Base-by-base conservation (phyloP, 1,140 invertebrate genomes). In the Parasteatoda tepidariorum region DNA sequence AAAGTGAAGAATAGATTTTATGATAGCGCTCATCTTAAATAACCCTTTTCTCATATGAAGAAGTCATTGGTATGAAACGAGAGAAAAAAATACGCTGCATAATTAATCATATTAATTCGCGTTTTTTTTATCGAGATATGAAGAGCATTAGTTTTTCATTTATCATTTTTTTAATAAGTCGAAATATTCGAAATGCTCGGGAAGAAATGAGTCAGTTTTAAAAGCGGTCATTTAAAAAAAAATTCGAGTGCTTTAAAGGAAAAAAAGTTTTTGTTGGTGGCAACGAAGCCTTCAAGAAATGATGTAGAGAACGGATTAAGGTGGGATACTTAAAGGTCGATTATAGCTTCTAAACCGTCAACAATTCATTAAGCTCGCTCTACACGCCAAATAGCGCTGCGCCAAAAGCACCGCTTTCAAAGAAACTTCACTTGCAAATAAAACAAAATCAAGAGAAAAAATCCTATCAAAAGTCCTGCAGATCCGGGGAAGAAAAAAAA, bases 101-200 rank as follows among this genome's bases (percentile, higher is more conserved):
- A 79, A 79, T 79, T 79, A 79, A 79, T 79, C 76, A 79, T 67
- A 34, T 66, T 78, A 78, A 78, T 55, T 78, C 41, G 28, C 28
- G 30, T 78, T 66, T 79, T 79, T 79, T 79, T 30, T 33, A 28
- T 15, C n/a, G 38, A 41, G 30, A 30, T 61, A 79, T 79, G 68
- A 79, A 79, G 76, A 68, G 28, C 64, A 79, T 79, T 67, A 79
- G 41, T 79, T 79, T 79, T 79, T 79, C 64, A 68, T 79, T 79
- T 79, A 79, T 79, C 76, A 67, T 68, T 79, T 79, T 73, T 79
- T 79, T 68, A 55, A 68, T 79, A 79, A 79, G 76, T 79, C 76
- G 68, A 79, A 79, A 79, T 79, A 55, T 68, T 24, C 54, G 68
- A 79, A 79, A 79, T 79, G 68, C 68, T 62, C 57, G 68, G 64